Evolutionary conservation across 92 coral and sea anemone genomes (phyloP).

Genomic region (Heliopora coerulea): DNA sequence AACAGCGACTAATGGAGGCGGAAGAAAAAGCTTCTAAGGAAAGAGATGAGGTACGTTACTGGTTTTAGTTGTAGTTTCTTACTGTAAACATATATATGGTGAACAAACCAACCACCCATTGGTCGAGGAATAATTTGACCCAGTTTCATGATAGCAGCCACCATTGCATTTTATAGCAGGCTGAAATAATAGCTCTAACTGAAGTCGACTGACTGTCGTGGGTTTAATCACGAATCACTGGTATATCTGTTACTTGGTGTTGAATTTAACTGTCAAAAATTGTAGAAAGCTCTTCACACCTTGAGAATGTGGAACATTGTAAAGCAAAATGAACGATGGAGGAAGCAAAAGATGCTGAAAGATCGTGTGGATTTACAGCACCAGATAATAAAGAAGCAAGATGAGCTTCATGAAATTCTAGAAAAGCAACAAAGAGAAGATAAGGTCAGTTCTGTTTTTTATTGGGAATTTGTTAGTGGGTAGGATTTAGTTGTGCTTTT

Average conservation of each 20-base stretch:
- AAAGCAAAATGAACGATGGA: constrained; percentile 75
- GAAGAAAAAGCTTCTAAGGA: constrained; percentile 85
- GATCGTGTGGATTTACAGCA: constrained; percentile 88
- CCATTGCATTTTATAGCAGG: too few species aligned
- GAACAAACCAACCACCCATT: too few species aligned
- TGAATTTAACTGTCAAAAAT: background rate
- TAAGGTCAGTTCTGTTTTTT: background rate
- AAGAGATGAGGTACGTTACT: constrained; percentile 63
- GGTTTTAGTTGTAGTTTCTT: too few species aligned
- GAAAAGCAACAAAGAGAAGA: background rate
- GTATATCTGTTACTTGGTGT: background rate
- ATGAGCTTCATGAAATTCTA: constrained; percentile 48
- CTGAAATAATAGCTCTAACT: too few species aligned
- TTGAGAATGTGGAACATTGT: constrained; percentile 87
- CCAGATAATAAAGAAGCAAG: constrained; percentile 80
- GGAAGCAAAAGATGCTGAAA: constrained; percentile 64
- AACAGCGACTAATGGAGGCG: constrained; percentile 55
- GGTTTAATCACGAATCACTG: background rate
- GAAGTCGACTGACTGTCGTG: too few species aligned
- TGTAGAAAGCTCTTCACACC: constrained; percentile 69
- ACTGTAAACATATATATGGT: too few species aligned
- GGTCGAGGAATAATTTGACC: too few species aligned
- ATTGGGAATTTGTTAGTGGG: too few species aligned
- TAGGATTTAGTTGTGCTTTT: too few species aligned
- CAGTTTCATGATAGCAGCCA: too few species aligned